These are phyloP conservation scores for Dermatemys mawii DNA, from an alignment of 2,113 vertebrate genomes.

Conservation along the genomic window DNA sequence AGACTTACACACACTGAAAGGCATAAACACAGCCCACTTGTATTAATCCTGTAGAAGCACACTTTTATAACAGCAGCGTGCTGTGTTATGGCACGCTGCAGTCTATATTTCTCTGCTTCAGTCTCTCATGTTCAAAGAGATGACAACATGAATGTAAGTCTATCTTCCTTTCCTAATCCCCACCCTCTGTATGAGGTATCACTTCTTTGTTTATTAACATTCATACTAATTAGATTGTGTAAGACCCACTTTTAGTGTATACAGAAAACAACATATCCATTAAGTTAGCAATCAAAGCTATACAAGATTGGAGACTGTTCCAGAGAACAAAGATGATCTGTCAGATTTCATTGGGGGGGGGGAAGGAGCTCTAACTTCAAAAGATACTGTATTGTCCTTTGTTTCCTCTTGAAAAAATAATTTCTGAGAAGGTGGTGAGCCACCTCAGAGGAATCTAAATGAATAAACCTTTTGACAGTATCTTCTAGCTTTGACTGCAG, in stretches of 20 bases:
- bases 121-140: neutral
- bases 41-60: constrained; percentile 49
- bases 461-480: constrained; percentile 14
- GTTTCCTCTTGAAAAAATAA: constrained; percentile 49
- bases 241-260: constrained; percentile 47
- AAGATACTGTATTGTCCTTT: constrained; percentile 9
- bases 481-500: neutral
- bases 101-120: neutral
- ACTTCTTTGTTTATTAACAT: constrained; percentile 43
- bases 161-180: neutral
- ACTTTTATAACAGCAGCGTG: neutral
- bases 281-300: constrained; percentile 67
- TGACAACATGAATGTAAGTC: neutral
- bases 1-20: constrained; percentile 38
- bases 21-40: constrained; percentile 31
- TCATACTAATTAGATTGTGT: constrained; percentile 30
- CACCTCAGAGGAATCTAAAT: constrained; percentile 38
- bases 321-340: constrained; percentile 61
- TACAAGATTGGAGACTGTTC: constrained; percentile 59
- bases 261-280: constrained; percentile 58
- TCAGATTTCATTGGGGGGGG: constrained; percentile 55
- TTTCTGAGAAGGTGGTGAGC: constrained; percentile 11
- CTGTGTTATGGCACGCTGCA: rapidly evolving
- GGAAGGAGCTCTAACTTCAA: constrained; percentile 58
- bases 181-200: neutral